Conservation (phyloP, 2,113 vertebrate genomes). For the Lycaon pictus region DNA sequence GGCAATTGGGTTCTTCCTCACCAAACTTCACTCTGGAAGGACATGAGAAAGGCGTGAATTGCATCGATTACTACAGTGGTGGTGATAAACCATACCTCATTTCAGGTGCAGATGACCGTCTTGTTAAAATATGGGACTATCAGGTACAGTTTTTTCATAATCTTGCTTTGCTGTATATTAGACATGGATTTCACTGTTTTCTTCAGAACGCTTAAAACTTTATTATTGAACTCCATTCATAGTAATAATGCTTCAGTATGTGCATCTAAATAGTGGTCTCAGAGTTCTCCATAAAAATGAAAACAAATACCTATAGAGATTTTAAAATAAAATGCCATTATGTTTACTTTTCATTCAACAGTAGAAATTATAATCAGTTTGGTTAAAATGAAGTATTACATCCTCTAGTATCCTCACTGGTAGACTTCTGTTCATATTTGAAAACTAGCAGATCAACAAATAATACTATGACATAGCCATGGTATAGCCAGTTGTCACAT, state of each 20-base stretch:
- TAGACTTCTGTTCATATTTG: constrained; percentile 19
- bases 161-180: not conserved
- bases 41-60: constrained; percentile 99
- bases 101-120: constrained; percentile 97
- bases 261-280: not conserved
- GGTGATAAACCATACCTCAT: constrained; percentile 99
- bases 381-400: constrained; percentile 7
- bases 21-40: constrained; percentile 99
- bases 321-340: constrained; percentile 52
- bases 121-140: constrained; percentile 99
- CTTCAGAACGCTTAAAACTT: not conserved
- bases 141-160: constrained; percentile 89
- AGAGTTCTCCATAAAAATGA: constrained; percentile 10
- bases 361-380: constrained; percentile 38
- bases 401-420: not conserved
- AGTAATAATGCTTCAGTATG: not conserved
- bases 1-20: constrained; percentile 99
- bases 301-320: not conserved
- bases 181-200: not conserved
- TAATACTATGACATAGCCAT: not conserved
- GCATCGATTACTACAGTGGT: constrained; percentile 99
- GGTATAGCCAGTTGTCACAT: not conserved
- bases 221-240: constrained; percentile 11
- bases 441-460: not conserved
- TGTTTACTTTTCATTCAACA: constrained; percentile 65